Percentiles rank a stretch among this genome's conserved stretches.
phyloP scores from a whole-genome alignment of 1,140 invertebrate genomes.

The Drosophila mauritiana region DNA sequence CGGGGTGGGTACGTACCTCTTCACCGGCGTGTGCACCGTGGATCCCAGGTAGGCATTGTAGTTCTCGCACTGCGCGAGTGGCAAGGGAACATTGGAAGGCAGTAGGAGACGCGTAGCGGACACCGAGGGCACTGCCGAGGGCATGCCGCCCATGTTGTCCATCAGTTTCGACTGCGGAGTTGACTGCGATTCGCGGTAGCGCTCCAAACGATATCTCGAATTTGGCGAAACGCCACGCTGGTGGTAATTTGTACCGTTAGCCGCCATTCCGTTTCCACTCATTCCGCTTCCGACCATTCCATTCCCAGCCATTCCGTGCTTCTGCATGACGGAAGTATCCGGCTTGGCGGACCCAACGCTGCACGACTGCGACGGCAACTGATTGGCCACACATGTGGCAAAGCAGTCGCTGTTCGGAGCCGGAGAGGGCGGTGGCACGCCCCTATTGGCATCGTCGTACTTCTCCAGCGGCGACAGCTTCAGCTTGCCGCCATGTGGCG shows the following conservation, averaged over 20 bases:
- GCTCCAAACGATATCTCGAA: constrained; percentile 63
- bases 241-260: constrained; percentile 13
- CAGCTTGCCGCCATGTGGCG: constrained; percentile 57
- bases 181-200: constrained; percentile 60
- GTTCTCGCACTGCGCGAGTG: constrained; percentile 60
- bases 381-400: constrained; percentile 20
- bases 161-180: constrained; percentile 51
- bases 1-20: constrained; percentile 83
- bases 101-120: constrained; percentile 53
- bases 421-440: constrained; percentile 78
- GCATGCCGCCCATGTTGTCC: constrained; percentile 13
- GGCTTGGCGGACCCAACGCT: constrained; percentile 27
- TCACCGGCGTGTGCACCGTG: constrained; percentile 82
- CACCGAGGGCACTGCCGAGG: constrained; percentile 28
- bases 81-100: constrained; percentile 47
- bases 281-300: constrained; percentile 10
- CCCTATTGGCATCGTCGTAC: constrained; percentile 64
- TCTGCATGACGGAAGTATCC: constrained; percentile 31
- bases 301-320: constrained; percentile 20
- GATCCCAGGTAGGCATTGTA: constrained; percentile 75
- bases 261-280: constrained; percentile 6
- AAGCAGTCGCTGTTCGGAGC: constrained; percentile 77
- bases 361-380: constrained; percentile 27
- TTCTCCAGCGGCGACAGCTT: constrained; percentile 65
- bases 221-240: constrained; percentile 68